Conservation (phyloP, 2,888 invertebrate species). For the Clanis bilineata region DNA sequence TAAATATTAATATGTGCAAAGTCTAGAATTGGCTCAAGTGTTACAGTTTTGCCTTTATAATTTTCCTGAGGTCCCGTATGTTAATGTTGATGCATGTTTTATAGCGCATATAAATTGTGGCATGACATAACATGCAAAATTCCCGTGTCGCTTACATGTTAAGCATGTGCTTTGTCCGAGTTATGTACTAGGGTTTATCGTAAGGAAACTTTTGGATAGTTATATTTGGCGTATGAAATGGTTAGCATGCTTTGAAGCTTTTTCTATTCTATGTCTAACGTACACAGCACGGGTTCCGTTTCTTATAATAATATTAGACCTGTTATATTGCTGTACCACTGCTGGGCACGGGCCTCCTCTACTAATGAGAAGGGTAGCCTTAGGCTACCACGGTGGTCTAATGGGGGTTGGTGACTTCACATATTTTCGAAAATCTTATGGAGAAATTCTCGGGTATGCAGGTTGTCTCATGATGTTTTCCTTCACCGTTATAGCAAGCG, state of each 20-base stretch:
- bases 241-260: not conserved
- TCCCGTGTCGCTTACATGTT: constrained; percentile 11
- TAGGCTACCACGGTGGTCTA: too few relatives aligned
- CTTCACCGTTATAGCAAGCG: too few relatives aligned
- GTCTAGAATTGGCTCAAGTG: constrained; percentile 31
- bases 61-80: constrained; percentile 21
- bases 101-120: constrained; percentile 1
- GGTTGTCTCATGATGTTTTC: too few relatives aligned
- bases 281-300: too few relatives aligned
- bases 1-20: constrained; percentile 60
- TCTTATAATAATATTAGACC: too few relatives aligned
- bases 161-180: constrained; percentile 9
- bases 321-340: too few relatives aligned
- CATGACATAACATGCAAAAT: constrained; percentile 14
- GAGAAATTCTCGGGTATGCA: too few relatives aligned
- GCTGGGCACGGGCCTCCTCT: too few relatives aligned
- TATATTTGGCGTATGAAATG: not conserved
- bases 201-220: constrained; percentile 9
- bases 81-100: constrained; percentile 11
- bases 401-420: too few relatives aligned
- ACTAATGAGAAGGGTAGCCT: too few relatives aligned
- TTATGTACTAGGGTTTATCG: constrained; percentile 11
- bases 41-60: constrained; percentile 30
- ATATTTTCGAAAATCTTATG: too few relatives aligned
- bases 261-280: too few relatives aligned